Evolutionary conservation across 2,797 vertebrate species (phyloP).

Genomic region (Agapornis canus): DNA sequence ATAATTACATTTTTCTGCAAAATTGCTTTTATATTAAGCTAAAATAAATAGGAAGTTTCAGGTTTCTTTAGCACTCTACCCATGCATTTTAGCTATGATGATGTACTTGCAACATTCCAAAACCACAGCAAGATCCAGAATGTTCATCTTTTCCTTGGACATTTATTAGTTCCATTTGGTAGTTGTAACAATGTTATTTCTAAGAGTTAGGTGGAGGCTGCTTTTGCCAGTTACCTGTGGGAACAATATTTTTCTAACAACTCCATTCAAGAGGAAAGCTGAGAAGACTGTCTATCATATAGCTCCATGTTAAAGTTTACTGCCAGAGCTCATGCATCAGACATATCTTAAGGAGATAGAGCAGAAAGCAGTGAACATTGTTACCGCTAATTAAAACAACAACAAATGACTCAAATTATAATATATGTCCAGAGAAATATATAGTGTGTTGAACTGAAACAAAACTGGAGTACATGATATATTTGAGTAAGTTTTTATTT

Average conservation of each 20-base stretch:
- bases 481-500: background rate
- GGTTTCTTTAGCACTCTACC: background rate
- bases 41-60: background rate
- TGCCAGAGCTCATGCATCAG: background rate
- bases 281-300: background rate
- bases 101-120: background rate
- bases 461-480: background rate
- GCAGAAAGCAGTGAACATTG: background rate
- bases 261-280: background rate
- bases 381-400: background rate
- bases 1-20: background rate
- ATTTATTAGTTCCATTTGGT: background rate
- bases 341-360: background rate
- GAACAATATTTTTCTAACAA: background rate
- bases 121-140: background rate
- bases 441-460: background rate
- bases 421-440: background rate
- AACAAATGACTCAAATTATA: background rate
- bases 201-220: background rate
- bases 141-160: background rate
- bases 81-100: background rate
- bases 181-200: background rate
- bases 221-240: background rate
- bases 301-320: background rate
- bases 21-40: background rate